Conservation (phyloP, 2,888 invertebrate species). For the Empis livida region DNA sequence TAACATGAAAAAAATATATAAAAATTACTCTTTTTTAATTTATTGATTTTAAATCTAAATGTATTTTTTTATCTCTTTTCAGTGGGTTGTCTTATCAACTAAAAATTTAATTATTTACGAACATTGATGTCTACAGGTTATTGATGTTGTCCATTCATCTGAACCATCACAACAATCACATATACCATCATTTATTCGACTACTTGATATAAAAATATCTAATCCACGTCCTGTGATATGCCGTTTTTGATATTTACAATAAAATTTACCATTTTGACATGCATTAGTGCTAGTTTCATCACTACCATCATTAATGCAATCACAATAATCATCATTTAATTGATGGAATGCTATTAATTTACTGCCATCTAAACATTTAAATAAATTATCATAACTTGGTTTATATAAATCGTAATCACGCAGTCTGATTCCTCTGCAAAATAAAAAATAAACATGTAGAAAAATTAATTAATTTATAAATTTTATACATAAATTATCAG, state of each 20-base stretch:
- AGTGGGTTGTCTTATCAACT: no score
- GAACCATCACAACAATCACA: constrained; percentile 93
- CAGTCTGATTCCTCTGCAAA: constrained; percentile 32
- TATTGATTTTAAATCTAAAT: no score
- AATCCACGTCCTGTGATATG: constrained; percentile 31
- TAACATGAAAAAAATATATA: no score
- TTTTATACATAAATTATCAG: no score
- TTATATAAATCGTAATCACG: constrained; percentile 35
- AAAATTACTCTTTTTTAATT: no score
- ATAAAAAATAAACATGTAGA: not conserved
- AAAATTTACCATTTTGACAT: constrained; percentile 71
- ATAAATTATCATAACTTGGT: constrained; percentile 35
- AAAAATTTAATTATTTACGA: constrained; percentile 5
- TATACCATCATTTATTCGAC: constrained; percentile 82
- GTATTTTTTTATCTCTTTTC: no score
- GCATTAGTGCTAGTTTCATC: constrained; percentile 82
- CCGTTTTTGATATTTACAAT: constrained; percentile 46
- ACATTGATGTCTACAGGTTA: constrained; percentile 23
- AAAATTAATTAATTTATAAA: not conserved
- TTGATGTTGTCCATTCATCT: constrained; percentile 53
- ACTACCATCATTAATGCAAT: constrained; percentile 60
- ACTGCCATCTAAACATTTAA: constrained; percentile 36
- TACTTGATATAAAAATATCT: constrained; percentile 49
- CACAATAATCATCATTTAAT: constrained; percentile 79
- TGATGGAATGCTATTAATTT: constrained; percentile 40